Conservation (phyloP, 2,888 invertebrate genomes). For the Microplitis manilae region DNA sequence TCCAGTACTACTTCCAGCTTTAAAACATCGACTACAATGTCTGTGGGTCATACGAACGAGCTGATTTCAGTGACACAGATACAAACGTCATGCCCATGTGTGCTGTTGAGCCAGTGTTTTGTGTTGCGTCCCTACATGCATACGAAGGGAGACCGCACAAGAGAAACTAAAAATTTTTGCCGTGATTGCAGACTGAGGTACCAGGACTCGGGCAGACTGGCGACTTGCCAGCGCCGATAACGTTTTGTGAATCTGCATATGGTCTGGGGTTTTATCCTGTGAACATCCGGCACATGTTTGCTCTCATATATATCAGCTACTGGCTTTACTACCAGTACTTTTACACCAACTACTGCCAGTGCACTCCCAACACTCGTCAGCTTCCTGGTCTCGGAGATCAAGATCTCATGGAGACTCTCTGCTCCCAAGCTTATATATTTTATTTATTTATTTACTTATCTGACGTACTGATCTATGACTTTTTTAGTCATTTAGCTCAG, state of each 20-base stretch:
- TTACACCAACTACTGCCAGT: constrained; percentile 7
- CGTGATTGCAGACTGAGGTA: constrained; percentile 28
- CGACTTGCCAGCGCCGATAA: constrained; percentile 49
- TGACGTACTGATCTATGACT: no score
- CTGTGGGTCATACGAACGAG: no score
- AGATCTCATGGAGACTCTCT: constrained; percentile 35
- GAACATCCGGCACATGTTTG: constrained; percentile 35
- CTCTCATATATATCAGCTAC: constrained; percentile 3
- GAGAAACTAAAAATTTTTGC: constrained; percentile 33
- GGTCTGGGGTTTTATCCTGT: constrained; percentile 17
- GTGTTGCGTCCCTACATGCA: background rate
- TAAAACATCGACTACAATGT: no score
- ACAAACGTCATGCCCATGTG: no score
- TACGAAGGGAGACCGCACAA: constrained; percentile 12
- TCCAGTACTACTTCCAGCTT: no score
- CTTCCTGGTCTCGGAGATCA: constrained; percentile 24
- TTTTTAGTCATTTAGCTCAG: no score
- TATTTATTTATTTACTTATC: no score
- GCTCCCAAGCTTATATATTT: background rate
- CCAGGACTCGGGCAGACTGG: constrained; percentile 37
- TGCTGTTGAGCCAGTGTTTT: background rate
- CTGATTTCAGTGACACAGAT: no score
- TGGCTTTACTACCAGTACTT: constrained; percentile 4
- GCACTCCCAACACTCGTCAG: background rate
- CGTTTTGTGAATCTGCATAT: constrained; percentile 49